Percentiles rank a stretch among this genome's conserved stretches.
Conservation (phyloP, 1,140 invertebrate genomes). For the Euwallacea fornicatus region DNA sequence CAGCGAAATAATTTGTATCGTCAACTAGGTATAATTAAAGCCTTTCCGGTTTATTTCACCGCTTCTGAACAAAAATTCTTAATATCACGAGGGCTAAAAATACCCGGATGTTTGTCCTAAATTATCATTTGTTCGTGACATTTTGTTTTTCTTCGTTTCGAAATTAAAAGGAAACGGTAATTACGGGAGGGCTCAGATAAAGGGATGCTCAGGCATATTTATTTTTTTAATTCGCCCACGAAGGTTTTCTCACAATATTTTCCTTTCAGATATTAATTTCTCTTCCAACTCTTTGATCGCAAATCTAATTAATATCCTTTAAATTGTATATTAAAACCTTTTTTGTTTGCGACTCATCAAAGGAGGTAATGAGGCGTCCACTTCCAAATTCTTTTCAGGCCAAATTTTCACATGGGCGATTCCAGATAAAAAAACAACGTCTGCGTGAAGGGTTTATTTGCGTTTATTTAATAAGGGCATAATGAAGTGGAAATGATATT, state of each 20-base stretch:
- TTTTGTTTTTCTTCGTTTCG: conserved; percentile 28
- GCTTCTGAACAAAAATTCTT: not conserved
- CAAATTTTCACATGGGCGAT: not conserved
- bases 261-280: conserved; percentile 19
- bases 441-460: too few species aligned
- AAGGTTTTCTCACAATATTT: not conserved
- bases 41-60: too few species aligned
- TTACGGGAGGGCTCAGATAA: conserved; percentile 16
- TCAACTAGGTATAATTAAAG: too few species aligned
- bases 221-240: conserved; percentile 19
- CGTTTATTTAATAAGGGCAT: too few species aligned
- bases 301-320: conserved; percentile 22
- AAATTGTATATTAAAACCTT: not conserved
- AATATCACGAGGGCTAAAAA: conserved; percentile 21
- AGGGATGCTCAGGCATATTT: conserved; percentile 19
- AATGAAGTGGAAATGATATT: too few species aligned
- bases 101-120: conserved; percentile 29
- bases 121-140: conserved; percentile 38
- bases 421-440: not conserved
- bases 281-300: conserved; percentile 8
- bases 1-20: too few species aligned
- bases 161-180: conserved; percentile 38
- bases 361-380: conserved; percentile 13
- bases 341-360: not conserved
- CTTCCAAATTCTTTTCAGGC: not conserved